These are phyloP conservation scores for Drosophila oshimai DNA, from an alignment of 1,140 invertebrate species.

Conservation along the genomic window DNA sequence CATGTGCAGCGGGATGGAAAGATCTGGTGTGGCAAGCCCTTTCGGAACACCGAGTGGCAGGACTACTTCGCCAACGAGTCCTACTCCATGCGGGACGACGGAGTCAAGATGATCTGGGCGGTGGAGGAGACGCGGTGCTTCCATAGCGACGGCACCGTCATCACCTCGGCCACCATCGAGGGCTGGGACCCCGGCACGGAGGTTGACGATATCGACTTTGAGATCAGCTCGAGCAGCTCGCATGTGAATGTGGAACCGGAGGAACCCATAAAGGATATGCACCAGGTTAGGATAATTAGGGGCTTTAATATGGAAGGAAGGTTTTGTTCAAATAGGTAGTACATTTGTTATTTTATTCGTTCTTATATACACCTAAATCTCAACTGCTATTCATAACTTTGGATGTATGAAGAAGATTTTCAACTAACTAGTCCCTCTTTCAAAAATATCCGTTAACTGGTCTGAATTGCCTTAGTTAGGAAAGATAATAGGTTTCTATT, in stretches of 20 bases:
- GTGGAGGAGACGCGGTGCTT: conserved; percentile 48
- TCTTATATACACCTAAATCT: too few relatives aligned
- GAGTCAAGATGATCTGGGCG: conserved; percentile 65
- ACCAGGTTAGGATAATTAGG: too few relatives aligned
- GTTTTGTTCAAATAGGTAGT: too few relatives aligned
- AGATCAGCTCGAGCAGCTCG: conserved; percentile 65
- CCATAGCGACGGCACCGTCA: conserved; percentile 65
- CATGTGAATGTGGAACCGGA: conserved; percentile 25
- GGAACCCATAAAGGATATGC: too few relatives aligned
- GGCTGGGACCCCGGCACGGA: conserved; percentile 29
- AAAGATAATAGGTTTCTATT: background rate
- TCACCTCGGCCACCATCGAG: conserved; percentile 23
- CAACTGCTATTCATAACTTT: too few relatives aligned
- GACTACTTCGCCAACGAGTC: conserved; percentile 73
- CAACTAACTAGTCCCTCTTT: too few relatives aligned
- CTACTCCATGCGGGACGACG: conserved; percentile 67
- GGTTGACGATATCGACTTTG: conserved; percentile 41
- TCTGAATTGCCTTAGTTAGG: too few relatives aligned
- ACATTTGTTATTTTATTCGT: too few relatives aligned
- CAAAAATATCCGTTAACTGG: too few relatives aligned
- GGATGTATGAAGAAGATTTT: too few relatives aligned
- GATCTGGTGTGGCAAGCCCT: conserved; percentile 53
- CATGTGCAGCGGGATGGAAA: conserved; percentile 26
- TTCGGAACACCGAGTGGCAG: conserved; percentile 62
- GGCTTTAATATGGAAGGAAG: too few relatives aligned